These are phyloP conservation scores for Episyrphus balteatus DNA, from an alignment of 1,140 invertebrate species.

Conservation along the genomic window DNA sequence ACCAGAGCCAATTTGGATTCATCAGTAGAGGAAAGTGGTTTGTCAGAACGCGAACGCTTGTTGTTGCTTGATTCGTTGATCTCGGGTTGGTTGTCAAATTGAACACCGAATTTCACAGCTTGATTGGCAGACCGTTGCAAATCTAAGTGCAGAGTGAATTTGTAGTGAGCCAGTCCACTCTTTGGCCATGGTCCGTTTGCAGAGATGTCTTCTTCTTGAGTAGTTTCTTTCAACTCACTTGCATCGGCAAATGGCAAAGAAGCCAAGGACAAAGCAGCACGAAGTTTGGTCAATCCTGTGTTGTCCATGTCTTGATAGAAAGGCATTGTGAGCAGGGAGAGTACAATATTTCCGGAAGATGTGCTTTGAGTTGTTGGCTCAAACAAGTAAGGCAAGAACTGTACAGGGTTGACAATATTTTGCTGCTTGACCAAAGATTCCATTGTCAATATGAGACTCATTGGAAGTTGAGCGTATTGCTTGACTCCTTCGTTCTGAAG, in stretches of 20 bases:
- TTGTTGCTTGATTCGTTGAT: background rate
- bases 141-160: conserved; percentile 14
- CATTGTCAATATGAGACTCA: background rate
- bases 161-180: conserved; percentile 4
- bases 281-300: background rate
- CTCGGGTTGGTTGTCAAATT: background rate
- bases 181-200: background rate
- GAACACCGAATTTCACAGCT: conserved; percentile 9
- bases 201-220: background rate
- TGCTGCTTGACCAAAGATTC: background rate
- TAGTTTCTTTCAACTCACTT: background rate
- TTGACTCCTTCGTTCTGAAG: background rate
- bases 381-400: background rate
- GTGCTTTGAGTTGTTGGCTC: background rate
- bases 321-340: background rate
- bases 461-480: background rate
- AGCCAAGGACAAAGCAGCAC: background rate
- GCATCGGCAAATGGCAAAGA: background rate
- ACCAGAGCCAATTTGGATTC: conserved; percentile 11
- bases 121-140: conserved; percentile 13
- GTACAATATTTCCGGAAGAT: background rate
- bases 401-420: background rate
- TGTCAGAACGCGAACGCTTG: background rate
- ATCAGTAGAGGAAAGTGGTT: background rate
- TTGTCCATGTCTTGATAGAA: background rate